Conservation (phyloP, 2,888 invertebrate species). For the Laspeyria flexula region DNA sequence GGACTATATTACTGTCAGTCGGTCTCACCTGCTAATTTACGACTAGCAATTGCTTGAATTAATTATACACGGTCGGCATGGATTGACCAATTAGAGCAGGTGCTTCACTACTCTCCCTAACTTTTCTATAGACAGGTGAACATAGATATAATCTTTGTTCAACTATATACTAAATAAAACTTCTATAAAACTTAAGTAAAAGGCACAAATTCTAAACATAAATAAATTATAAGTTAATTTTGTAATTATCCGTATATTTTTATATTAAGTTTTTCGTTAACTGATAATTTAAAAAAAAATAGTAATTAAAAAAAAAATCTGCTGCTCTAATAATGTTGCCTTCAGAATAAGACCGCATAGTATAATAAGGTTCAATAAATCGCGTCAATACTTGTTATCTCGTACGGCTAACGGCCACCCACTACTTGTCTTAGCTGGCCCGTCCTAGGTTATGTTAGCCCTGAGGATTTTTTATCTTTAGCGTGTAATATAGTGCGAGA, state of each 20-base stretch:
- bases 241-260: too few species aligned
- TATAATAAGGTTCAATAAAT: constrained; percentile 41
- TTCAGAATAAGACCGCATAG: constrained; percentile 30
- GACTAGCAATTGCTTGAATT: not conserved
- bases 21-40: not conserved
- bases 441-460: constrained; percentile 31
- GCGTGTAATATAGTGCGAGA: too few species aligned
- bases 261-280: too few species aligned
- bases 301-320: too few species aligned
- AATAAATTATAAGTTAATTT: too few species aligned
- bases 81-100: constrained; percentile 2
- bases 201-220: too few species aligned
- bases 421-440: constrained; percentile 30
- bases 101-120: not conserved
- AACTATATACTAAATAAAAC: not conserved
- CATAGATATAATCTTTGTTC: not conserved
- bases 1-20: not conserved
- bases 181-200: too few species aligned
- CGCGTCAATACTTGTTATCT: constrained; percentile 45
- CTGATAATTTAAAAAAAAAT: too few species aligned
- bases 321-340: too few species aligned
- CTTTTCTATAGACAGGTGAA: not conserved
- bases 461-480: constrained; percentile 9
- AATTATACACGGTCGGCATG: not conserved
- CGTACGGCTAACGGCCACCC: constrained; percentile 43